phyloP scores from a whole-genome alignment of 2,888 invertebrate species.

The Eustalomyia histrio region DNA sequence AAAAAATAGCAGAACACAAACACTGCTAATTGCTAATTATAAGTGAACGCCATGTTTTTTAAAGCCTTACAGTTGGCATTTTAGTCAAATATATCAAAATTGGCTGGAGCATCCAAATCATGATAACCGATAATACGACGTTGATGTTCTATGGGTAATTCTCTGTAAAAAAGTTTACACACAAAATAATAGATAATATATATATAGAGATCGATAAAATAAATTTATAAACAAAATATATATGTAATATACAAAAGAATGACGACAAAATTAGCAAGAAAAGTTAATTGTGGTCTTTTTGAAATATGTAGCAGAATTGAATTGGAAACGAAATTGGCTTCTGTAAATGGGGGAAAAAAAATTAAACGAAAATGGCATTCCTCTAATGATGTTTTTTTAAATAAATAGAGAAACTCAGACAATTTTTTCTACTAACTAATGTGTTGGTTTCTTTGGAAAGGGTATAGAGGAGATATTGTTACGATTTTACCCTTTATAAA shows the following conservation, averaged over 20 bases:
- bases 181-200: constrained; percentile 65
- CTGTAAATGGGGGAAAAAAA: too few species aligned
- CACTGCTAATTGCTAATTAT: constrained; percentile 9
- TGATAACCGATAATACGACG: constrained; percentile 92
- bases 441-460: too few species aligned
- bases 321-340: too few species aligned
- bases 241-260: constrained; percentile 12
- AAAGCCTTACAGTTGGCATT: constrained; percentile 22
- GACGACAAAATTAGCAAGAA: background rate
- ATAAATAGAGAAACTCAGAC: too few species aligned
- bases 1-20: constrained; percentile 22
- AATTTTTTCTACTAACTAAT: too few species aligned
- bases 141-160: constrained; percentile 84
- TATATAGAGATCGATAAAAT: constrained; percentile 62
- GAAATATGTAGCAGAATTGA: too few species aligned
- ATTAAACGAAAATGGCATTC: too few species aligned
- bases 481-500: too few species aligned
- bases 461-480: too few species aligned
- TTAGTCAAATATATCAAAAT: constrained; percentile 85
- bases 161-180: constrained; percentile 81
- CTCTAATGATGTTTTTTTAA: too few species aligned
- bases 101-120: constrained; percentile 94
- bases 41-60: constrained; percentile 29
- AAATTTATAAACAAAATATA: constrained; percentile 45
- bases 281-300: too few species aligned